A percentile compares a stretch with the other conserved stretches of the same genome.
Evolutionary conservation across 2,888 invertebrate genomes (phyloP).

Genomic region (Anthophora plumipes): DNA sequence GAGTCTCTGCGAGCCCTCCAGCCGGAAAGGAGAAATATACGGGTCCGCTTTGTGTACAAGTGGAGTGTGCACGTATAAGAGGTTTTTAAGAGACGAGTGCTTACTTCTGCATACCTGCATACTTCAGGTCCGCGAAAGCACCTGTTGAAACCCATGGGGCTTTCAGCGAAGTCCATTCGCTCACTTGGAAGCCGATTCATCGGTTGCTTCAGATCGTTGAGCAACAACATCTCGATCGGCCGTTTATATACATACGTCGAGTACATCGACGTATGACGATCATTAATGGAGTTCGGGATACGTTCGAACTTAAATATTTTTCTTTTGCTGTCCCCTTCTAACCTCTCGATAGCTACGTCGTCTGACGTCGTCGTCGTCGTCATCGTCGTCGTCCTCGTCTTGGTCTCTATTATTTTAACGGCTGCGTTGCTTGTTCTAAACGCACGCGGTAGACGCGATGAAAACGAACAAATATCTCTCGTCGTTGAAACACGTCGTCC

Average conservation of each 20-base stretch:
- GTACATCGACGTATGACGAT: background rate
- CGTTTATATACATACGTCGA: background rate
- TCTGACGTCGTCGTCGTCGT: too few relatives aligned
- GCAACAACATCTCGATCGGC: constrained; percentile 43
- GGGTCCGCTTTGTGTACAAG: constrained; percentile 78
- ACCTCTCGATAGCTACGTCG: too few relatives aligned
- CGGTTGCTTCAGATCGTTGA: constrained; percentile 44
- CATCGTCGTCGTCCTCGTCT: too few relatives aligned
- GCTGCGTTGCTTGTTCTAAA: background rate
- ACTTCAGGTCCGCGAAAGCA: constrained; percentile 78
- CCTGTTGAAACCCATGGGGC: constrained; percentile 81
- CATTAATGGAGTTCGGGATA: constrained; percentile 20
- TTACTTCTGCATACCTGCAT: constrained; percentile 82
- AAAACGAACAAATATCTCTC: constrained; percentile 39
- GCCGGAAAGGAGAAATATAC: constrained; percentile 79
- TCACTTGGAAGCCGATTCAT: constrained; percentile 69
- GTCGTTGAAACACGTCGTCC: constrained; percentile 13
- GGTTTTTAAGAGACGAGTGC: constrained; percentile 78
- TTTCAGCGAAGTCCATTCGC: constrained; percentile 65
- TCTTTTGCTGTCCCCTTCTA: background rate
- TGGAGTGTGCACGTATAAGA: constrained; percentile 78
- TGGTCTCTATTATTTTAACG: constrained; percentile 2
- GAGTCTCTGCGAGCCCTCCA: constrained; percentile 72
- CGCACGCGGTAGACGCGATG: background rate
- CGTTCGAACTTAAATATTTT: constrained; percentile 40